Percentiles rank a stretch among this genome's conserved stretches.
phyloP scores from a whole-genome alignment of 2,888 invertebrate genomes.

The Nephrotoma appendiculata region DNA sequence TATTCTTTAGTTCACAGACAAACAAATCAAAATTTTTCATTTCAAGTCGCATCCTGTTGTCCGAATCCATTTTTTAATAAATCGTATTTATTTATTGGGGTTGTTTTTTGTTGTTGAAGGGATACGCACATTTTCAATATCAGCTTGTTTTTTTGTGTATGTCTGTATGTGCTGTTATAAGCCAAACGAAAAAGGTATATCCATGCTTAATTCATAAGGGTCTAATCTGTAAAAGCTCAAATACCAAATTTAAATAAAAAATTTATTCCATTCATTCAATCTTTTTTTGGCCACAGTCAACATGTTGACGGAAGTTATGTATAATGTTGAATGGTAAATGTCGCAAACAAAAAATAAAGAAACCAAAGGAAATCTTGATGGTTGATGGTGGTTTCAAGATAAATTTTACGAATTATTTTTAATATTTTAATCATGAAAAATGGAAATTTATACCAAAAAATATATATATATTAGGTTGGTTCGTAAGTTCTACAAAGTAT shows the following conservation, averaged over 20 bases:
- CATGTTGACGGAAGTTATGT: not conserved
- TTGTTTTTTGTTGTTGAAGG: not conserved
- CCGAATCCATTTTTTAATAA: not conserved
- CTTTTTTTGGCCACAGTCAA: not conserved
- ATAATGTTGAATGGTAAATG: not conserved
- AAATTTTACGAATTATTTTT: not conserved
- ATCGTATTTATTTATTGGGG: not conserved
- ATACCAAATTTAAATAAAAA: not conserved
- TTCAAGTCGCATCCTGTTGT: not conserved
- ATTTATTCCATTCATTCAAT: not conserved
- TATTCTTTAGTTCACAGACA: no score
- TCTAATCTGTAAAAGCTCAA: not conserved
- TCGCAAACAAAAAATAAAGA: not conserved
- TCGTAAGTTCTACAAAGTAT: not conserved
- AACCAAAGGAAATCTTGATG: not conserved
- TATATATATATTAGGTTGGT: not conserved
- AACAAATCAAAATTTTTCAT: no score
- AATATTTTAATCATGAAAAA: not conserved
- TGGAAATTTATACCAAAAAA: not conserved
- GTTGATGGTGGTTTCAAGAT: not conserved
- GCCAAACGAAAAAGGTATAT: not conserved
- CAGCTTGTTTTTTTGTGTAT: not conserved
- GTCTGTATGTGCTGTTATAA: not conserved
- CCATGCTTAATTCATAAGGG: not conserved
- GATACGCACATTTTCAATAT: not conserved